Evolutionary conservation across 2,797 vertebrate genomes (phyloP), one percentile per base, ranked within the genome.

Genomic region (Anguilla anguilla): DNA sequence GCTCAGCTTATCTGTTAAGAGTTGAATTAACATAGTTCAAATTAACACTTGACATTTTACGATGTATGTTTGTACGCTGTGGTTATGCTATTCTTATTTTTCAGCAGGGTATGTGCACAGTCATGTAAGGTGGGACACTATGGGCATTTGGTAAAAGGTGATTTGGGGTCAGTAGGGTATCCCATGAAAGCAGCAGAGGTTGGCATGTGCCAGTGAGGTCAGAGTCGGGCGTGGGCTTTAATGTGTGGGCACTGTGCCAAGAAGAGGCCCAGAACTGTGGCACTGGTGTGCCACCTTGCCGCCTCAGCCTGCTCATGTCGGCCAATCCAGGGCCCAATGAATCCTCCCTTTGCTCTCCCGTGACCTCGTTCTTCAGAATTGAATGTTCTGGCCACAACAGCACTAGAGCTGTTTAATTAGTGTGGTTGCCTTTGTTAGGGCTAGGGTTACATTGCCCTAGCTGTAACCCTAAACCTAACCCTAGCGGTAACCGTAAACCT

Each of bases 311-410:
- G n/a, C 91, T 89, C 94, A 95, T 95, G 51, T 53, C 51, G 51
- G 1, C 51, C 55, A 3, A 13, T 91, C 95, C 91, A 96, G 96
- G 96, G 95, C 95, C 94, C 93, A 95, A 94, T 94, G 96, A 96
- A 96, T 97, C 96, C 96, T 95, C 96, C 95, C 95, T 96, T 94
- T 94, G 92, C 95, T 96, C 94, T 96, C 95, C 96, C 96, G 86
- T 88, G 81, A 86, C 88, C 88, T 49, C 35, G 43, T 93, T 93
- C 93, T 93, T 95, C 94, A 94, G 95, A 96, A 95, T 95, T 94
- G 94, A 96, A 94, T 93, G 95, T 94, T 95, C 93, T 85, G 87
- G 93, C 95, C 94, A 94, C 95, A 96, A 96, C 95, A 96, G 95
- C 95, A 96, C 96, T 95, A 96, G 11, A 3, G 39, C 39, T 39